Base-by-base conservation (phyloP, 2,113 vertebrate genomes). In the Polypterus bichir region DNA sequence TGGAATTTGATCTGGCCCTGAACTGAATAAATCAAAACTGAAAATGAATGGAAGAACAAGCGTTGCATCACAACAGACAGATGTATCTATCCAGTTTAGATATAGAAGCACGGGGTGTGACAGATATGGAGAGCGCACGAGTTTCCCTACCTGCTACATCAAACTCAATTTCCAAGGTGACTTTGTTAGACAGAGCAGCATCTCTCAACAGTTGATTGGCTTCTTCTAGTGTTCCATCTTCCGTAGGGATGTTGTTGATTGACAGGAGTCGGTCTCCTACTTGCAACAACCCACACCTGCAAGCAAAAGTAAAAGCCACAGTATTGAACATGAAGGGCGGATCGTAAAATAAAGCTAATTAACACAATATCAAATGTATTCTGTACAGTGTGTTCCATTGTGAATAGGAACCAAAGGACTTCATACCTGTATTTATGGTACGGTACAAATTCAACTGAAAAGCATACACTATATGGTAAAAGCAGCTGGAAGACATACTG, bases 201-300 rank as follows among this genome's bases (percentile, higher is more conserved):
- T 99, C 92, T 61, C 93, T 79, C 69, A 99, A 76, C n/a, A 98
- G 89, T 81, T 97, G 96, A 68, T 94, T 94, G 67, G 94, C 93
- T 54, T 99, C 95, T 65, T 99, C 96, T 84, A 97, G 79, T 0
- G 95, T 98, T 54, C 93, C 94, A 0, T 98, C 95, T 74, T 98
- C 95, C 0, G 95, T 93, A 0, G 89, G 86, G 3, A 98, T 88
- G 67, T 93, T 89, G 0, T 97, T 97, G 70, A 99, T 95, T 66
- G 90, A 90, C 59, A 99, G 77, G 5, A 98, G 79, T 65, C 95
- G 74, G 81, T 99, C 96, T 46, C 95, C 95, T 2, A 95, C 89
- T 74, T 97, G 95, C 49, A 99, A 81, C 64, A 98, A 78, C 3
- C 94, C 96, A 77, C 91, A 98, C 70, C 96, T 99, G 62, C 47